Percentiles rank a stretch among this genome's conserved stretches.
Conservation (phyloP, 2,113 vertebrate species). For the Serranochromis macrocephalus region DNA sequence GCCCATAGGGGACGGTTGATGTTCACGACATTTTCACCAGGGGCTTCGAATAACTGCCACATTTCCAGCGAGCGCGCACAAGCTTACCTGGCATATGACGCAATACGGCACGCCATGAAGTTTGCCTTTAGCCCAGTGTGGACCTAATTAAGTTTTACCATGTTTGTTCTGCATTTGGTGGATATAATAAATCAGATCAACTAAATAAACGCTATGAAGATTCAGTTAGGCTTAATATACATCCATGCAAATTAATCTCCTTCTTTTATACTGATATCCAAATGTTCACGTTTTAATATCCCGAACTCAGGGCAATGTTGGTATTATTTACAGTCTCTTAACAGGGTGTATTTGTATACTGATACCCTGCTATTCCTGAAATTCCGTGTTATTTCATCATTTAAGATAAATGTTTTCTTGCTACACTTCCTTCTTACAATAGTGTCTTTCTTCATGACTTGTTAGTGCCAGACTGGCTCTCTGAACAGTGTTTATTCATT, state of each 20-base stretch:
- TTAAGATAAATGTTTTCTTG: background rate
- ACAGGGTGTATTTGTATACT: background rate
- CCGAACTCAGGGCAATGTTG: background rate
- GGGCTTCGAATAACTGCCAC: background rate
- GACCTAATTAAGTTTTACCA: background rate
- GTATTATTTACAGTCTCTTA: background rate
- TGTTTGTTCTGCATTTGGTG: background rate
- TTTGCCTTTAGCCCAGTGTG: background rate
- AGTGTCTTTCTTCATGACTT: background rate
- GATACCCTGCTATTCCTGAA: background rate
- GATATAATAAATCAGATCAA: background rate
- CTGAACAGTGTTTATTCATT: background rate
- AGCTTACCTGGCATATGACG: slow-evolving; percentile 18
- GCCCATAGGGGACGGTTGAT: background rate
- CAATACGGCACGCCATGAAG: background rate
- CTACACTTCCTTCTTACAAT: background rate
- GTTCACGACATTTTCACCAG: background rate
- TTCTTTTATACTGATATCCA: background rate
- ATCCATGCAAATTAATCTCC: background rate
- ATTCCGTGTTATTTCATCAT: background rate
- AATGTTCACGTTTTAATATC: background rate
- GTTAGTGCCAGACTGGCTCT: background rate
- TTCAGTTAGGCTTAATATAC: background rate
- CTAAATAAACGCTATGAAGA: background rate
- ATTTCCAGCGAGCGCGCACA: background rate